Evolutionary conservation across 2,113 vertebrate genomes (phyloP).

Genomic region (Peucedramus taeniatus): DNA sequence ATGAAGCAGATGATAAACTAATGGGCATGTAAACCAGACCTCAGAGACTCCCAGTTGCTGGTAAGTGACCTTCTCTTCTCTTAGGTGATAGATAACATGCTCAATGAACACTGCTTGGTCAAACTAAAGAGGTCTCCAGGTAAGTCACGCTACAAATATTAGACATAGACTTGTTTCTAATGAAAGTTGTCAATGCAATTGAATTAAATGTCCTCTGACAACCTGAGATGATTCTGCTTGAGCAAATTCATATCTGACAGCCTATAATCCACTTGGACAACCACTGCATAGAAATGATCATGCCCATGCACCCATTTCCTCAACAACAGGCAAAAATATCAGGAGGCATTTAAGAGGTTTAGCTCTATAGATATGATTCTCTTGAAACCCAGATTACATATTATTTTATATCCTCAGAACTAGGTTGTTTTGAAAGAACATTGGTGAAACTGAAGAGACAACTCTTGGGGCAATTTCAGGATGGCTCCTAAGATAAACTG

Average conservation of each 20-base stretch:
- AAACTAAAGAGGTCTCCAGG: neutral
- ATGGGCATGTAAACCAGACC: neutral
- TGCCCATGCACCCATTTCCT: neutral
- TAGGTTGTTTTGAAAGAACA: neutral
- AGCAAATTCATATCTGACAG: neutral
- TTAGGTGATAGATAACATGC: neutral
- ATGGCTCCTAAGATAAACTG: neutral
- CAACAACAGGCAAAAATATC: neutral
- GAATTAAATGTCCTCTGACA: neutral
- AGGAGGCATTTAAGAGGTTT: neutral
- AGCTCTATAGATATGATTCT: neutral
- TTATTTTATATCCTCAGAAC: neutral
- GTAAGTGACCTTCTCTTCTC: neutral
- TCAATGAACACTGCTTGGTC: neutral
- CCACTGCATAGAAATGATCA: neutral
- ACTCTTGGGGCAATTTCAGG: neutral
- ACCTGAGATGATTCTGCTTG: neutral
- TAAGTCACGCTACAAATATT: neutral
- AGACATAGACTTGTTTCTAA: neutral
- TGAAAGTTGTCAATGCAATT: neutral
- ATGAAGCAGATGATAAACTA: neutral
- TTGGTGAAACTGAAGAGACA: neutral
- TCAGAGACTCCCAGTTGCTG: neutral
- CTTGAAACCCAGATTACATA: neutral
- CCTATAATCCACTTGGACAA: neutral